A percentile compares a stretch with the other conserved stretches of the same genome.
Conservation (phyloP, 2,797 vertebrate species). For the Lithobates sylvaticus region DNA sequence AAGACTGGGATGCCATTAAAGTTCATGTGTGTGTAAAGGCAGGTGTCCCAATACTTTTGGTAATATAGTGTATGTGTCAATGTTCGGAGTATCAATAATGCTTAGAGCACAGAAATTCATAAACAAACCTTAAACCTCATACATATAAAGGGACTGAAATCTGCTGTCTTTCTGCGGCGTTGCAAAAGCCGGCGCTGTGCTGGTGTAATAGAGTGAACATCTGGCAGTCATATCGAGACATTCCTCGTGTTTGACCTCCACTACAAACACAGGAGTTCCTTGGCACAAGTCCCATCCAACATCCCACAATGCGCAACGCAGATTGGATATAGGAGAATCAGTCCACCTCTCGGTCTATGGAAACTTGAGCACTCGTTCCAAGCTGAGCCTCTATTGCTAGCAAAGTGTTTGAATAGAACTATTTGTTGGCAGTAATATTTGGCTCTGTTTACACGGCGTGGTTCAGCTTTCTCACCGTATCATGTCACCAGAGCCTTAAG, state of each 20-base stretch:
- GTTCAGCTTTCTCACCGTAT: background rate
- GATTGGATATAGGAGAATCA: slow-evolving; percentile 70
- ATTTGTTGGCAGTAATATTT: slow-evolving; percentile 36
- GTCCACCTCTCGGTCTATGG: slow-evolving; percentile 68
- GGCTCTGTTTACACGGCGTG: background rate
- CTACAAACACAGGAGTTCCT: background rate
- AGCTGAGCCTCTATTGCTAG: slow-evolving; percentile 63
- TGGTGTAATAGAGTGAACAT: background rate
- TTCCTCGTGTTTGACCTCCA: accelerated
- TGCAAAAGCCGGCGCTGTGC: background rate
- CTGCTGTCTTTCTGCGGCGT: background rate
- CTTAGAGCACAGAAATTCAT: no score
- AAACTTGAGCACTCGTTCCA: slow-evolving; percentile 65
- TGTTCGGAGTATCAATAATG: no score
- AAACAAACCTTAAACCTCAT: no score
- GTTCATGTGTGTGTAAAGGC: no score
- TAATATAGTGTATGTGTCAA: no score
- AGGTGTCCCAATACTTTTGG: no score
- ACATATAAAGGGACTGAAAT: no score
- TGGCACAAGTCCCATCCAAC: slow-evolving; percentile 1
- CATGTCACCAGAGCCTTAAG: background rate
- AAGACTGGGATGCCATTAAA: no score
- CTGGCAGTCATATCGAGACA: slow-evolving; percentile 50
- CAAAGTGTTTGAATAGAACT: slow-evolving; percentile 63
- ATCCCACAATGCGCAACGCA: background rate